Conservation (phyloP, 1,140 invertebrate species). For the Solenopsis invicta region DNA sequence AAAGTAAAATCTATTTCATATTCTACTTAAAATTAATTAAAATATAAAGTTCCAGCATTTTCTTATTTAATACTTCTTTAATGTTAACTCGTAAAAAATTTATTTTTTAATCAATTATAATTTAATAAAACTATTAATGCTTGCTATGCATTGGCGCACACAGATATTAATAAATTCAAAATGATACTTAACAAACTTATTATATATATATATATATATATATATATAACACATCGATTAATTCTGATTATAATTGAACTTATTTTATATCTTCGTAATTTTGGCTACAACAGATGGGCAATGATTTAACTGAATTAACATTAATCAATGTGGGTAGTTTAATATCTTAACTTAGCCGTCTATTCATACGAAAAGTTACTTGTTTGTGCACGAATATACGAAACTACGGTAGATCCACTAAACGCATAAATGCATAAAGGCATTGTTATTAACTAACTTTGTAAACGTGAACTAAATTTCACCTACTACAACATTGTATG, state of each 20-base stretch:
- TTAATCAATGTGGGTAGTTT: slow-evolving; percentile 26
- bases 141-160: neutral
- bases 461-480: slow-evolving; percentile 21
- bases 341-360: slow-evolving; percentile 18
- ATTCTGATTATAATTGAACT: neutral
- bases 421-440: slow-evolving; percentile 11
- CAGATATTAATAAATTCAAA: slow-evolving; percentile 19
- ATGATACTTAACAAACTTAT: neutral
- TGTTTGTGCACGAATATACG: slow-evolving; percentile 4
- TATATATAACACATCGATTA: neutral
- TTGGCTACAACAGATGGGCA: neutral
- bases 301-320: neutral
- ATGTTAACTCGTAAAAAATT: neutral
- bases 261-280: neutral
- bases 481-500: neutral
- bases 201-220: no score
- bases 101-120: neutral
- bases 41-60: neutral
- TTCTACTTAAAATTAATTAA: neutral
- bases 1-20: neutral
- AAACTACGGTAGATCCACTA: neutral
- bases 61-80: no score
- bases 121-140: neutral
- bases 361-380: slow-evolving; percentile 29
- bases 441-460: slow-evolving; percentile 24